Evolutionary conservation across 2,888 invertebrate genomes (phyloP), one percentile per base, ranked within the genome.

Genomic region (Yponomeuta malinellus): DNA sequence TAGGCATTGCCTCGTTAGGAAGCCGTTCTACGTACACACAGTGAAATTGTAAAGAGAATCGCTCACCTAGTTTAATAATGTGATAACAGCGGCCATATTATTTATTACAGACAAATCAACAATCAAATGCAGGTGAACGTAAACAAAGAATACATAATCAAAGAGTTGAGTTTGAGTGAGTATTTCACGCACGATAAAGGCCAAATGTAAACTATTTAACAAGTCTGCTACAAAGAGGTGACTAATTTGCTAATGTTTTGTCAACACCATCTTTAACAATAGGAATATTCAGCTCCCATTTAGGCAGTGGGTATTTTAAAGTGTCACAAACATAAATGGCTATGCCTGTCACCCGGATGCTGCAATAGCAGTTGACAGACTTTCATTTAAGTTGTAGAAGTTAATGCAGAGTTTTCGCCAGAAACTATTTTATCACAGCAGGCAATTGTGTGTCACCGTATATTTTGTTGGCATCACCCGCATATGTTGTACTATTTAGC

Each of bases 1-100:
- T 81, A 83, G 76, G 31, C 64, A 65, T 12, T 31, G 33, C 29
- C 31, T 65, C 33, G 29, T 65, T 65, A 65, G 10, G 52, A 59
- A 59, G 65, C 31, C 33, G 29, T 31, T 23, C 64, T 29, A 29
- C 31, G n/a, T 23, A 64, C 23, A 23, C n/a, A 64, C 2, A 15
- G 52, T 59, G 8, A 59, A 12, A 12, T 59, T 59, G 15, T 59
- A 15, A 59, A 59, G 5, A 12, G 12, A 59, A 59, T 59, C 12
- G 12, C 12, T 59, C 15, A 15, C 52, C 15, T 15, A 59, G 6
- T 15, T 59, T 15, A 64, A 64, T 64, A 64, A 10, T 64, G 64
- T 64, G 52, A 59, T 59, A 59, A 59, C 15, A 15, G 52, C 52
- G 15, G 15, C 15, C 3, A 59, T 5, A 59, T 15, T 59, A 59